Percentiles rank a stretch among this genome's conserved stretches.
These are phyloP conservation scores for Akabosia matsudoensis DNA, from an alignment of 1,140 invertebrate genomes.

Conservation along the genomic window DNA sequence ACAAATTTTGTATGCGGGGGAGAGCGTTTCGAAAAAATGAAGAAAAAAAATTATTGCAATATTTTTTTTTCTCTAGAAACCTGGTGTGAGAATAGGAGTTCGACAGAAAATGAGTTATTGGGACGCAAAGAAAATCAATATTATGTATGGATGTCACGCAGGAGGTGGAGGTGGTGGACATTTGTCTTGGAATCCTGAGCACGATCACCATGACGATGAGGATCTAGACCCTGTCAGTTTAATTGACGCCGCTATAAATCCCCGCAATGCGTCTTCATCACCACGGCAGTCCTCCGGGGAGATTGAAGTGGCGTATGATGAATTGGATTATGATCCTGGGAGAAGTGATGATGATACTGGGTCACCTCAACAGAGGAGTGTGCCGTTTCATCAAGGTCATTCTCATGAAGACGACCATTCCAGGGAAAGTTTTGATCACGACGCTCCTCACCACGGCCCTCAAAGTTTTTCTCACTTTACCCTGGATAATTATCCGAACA, in stretches of 20 bases:
- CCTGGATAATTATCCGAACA: neutral
- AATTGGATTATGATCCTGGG: neutral
- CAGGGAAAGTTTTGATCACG: neutral
- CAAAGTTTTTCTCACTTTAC: neutral
- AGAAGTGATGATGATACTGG: neutral
- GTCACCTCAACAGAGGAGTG: neutral
- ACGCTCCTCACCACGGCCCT: neutral
- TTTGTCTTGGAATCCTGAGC: neutral
- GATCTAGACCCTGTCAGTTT: neutral
- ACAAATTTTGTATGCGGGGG: no score
- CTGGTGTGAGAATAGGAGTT: conserved; percentile 7
- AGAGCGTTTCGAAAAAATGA: no score
- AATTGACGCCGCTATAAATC: neutral
- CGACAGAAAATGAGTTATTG: conserved; percentile 25
- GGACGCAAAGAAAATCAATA: conserved; percentile 34
- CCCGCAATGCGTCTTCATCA: neutral
- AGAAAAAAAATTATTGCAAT: neutral
- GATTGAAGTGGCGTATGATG: conserved; percentile 2
- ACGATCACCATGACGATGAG: neutral
- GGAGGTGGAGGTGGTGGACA: neutral
- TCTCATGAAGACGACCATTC: no score
- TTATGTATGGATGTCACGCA: conserved; percentile 29
- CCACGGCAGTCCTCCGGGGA: neutral
- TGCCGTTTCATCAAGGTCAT: no score
- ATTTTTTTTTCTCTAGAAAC: neutral